Conservation (phyloP, 2,113 vertebrate species). For the Poecilia latipinna region DNA sequence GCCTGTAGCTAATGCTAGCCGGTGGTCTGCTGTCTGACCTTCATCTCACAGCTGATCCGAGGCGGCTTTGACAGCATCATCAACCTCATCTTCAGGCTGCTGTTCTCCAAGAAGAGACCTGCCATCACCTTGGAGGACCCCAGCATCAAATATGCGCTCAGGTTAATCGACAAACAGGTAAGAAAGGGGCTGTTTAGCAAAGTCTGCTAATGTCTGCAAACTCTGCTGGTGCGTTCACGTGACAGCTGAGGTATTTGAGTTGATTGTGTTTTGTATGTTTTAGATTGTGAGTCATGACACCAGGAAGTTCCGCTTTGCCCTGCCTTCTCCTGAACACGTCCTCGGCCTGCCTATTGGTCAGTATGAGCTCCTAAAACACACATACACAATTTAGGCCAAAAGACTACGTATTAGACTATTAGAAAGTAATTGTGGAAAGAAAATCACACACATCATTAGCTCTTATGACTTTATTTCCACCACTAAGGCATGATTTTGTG, state of each 20-base stretch:
- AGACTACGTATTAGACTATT: no score
- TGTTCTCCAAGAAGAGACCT: conserved; percentile 66
- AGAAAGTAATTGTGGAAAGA: neutral
- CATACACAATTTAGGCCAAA: no score
- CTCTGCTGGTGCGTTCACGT: conserved; percentile 26
- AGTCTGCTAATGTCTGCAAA: neutral
- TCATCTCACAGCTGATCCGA: conserved; percentile 68
- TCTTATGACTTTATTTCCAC: no score
- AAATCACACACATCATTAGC: no score
- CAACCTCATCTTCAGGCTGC: conserved; percentile 71
- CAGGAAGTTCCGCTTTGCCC: conserved; percentile 91
- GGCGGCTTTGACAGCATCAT: conserved; percentile 67
- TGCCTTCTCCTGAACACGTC: conserved; percentile 85
- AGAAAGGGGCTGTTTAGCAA: neutral
- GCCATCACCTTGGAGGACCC: conserved; percentile 82
- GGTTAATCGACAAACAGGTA: conserved; percentile 82
- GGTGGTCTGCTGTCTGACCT: conserved; percentile 18
- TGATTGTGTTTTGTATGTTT: neutral
- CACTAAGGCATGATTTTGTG: no score
- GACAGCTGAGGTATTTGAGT: neutral
- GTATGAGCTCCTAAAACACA: conserved; percentile 38
- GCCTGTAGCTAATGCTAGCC: conserved; percentile 22
- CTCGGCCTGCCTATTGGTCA: conserved; percentile 93
- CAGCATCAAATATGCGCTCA: conserved; percentile 78
- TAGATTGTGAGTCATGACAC: conserved; percentile 94